Evolutionary conservation across 2,113 vertebrate species (phyloP).

Genomic region (Myodes glareolus): DNA sequence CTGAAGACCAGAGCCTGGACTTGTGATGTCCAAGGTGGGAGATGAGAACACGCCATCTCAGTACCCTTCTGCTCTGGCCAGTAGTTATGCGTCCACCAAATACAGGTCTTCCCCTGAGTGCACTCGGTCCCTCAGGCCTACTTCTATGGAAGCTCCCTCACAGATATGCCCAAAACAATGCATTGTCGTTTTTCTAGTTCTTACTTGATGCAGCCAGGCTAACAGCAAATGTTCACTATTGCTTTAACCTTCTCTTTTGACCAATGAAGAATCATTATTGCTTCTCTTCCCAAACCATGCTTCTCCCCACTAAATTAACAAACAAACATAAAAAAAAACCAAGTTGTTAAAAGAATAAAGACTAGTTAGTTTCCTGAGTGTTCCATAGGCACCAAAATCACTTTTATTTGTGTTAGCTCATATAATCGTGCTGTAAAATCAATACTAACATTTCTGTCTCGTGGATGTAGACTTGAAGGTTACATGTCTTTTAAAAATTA

Average conservation of each 20-base stretch:
- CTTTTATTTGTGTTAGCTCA: background rate
- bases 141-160: background rate
- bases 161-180: background rate
- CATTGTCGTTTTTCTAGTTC: background rate
- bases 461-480: background rate
- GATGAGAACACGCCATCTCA: accelerated
- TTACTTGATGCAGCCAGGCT: background rate
- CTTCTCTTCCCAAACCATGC: background rate
- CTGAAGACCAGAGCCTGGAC: background rate
- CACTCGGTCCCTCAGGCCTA: background rate
- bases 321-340: background rate
- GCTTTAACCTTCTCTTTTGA: background rate
- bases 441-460: background rate
- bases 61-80: background rate
- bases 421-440: background rate
- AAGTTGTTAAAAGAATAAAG: conserved; percentile 1
- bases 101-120: background rate
- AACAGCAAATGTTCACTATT: background rate
- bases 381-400: background rate
- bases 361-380: background rate
- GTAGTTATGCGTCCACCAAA: background rate
- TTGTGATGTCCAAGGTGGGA: background rate
- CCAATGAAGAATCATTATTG: background rate
- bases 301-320: background rate
- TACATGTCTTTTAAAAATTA: background rate